These are phyloP conservation scores for Brenthis daphne DNA, from an alignment of 2,888 invertebrate genomes.

Conservation along the genomic window DNA sequence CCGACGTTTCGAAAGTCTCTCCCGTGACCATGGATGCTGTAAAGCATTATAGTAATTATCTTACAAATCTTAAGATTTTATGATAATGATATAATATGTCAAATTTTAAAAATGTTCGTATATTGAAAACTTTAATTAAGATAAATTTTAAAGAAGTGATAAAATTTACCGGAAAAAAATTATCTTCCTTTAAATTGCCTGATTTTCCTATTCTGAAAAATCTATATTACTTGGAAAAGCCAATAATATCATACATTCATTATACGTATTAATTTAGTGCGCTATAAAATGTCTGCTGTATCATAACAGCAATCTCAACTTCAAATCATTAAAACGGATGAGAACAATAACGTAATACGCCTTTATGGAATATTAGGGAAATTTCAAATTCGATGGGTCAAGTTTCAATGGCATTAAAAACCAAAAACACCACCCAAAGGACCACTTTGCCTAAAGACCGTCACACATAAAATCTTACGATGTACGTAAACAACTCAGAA, in stretches of 20 bases:
- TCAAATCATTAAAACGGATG: conserved; percentile 45
- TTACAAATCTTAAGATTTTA: too few species aligned
- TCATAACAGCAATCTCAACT: conserved; percentile 38
- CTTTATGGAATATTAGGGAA: conserved; percentile 59
- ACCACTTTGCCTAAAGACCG: conserved; percentile 76
- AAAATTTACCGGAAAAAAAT: too few species aligned
- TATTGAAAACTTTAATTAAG: too few species aligned
- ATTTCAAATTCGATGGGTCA: conserved; percentile 56
- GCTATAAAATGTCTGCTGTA: neutral
- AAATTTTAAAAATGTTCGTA: too few species aligned
- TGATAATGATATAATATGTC: too few species aligned
- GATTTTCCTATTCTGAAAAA: neutral
- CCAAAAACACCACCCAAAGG: conserved; percentile 74
- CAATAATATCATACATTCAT: neutral
- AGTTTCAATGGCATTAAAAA: conserved; percentile 75
- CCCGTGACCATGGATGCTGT: too few species aligned
- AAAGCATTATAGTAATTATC: too few species aligned
- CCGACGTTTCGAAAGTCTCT: too few species aligned
- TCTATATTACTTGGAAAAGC: neutral
- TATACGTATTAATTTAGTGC: neutral
- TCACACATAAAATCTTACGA: conserved; percentile 79
- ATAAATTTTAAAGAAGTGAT: too few species aligned
- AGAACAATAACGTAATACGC: conserved; percentile 45
- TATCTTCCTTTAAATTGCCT: too few species aligned
- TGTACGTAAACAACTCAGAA: conserved; percentile 53